These are phyloP conservation scores for Anolis sagrei DNA, from an alignment of 2,113 vertebrate species.

Conservation along the genomic window DNA sequence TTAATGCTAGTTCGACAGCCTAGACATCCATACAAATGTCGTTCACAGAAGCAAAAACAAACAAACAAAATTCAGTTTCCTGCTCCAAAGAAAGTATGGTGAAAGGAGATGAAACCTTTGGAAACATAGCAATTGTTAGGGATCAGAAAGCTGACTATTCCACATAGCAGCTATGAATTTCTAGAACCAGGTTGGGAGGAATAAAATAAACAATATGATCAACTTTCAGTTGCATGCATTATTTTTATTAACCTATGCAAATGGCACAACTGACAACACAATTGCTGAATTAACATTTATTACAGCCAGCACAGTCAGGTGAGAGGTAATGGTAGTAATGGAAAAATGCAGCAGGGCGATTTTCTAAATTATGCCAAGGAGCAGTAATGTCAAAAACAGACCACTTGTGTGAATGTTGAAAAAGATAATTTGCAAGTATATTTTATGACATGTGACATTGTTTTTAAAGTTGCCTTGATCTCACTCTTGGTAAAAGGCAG, in stretches of 20 bases:
- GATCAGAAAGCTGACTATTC: not conserved
- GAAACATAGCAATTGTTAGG: not conserved
- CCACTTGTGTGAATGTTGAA: not conserved
- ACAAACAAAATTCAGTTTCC: not conserved
- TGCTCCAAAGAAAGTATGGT: not conserved
- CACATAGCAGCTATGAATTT: not conserved
- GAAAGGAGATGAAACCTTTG: not conserved
- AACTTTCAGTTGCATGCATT: not conserved
- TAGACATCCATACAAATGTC: not conserved
- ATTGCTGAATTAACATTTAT: not conserved
- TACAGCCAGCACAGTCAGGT: not conserved
- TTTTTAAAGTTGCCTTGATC: too few species aligned
- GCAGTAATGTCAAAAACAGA: not conserved
- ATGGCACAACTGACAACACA: not conserved
- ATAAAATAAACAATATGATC: slow-evolving; percentile 14
- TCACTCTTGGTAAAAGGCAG: too few species aligned
- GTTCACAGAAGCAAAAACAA: not conserved
- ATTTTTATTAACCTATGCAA: slow-evolving; percentile 2
- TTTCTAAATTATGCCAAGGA: not conserved
- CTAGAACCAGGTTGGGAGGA: not conserved
- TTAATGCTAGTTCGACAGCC: not conserved
- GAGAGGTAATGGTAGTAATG: not conserved
- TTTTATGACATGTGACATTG: not conserved
- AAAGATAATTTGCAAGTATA: not conserved
- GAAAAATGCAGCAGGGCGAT: not conserved